Evolutionary conservation across 2,797 vertebrate species (phyloP), one percentile per base, ranked within the genome.

Genomic region (Diceros bicornis): DNA sequence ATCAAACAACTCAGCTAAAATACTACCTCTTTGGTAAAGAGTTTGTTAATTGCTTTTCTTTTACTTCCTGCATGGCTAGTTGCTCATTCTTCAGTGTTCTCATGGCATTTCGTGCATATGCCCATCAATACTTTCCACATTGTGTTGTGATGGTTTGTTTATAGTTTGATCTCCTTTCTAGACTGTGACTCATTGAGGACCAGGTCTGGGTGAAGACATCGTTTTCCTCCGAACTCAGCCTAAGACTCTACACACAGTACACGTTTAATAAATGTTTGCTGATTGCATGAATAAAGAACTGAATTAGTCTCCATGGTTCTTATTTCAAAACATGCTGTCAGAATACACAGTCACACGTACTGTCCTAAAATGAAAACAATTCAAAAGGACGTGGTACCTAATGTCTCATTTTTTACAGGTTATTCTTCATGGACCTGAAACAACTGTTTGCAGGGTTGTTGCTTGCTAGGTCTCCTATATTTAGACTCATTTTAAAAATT

Each of bases 401-500:
- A 74, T 64, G 52, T 92, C 61, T 84, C 47, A 14, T 16, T 37
- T 74, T 89, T 92, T 88, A 68, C 47, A 84, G 64, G 37, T 59
- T 61, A 18, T 64, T 88, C 57, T 13, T 79, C n/a, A 37, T 55
- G 69, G 44, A 68, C 95, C 89, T 82, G 83, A 93, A 95, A 81
- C 44, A 94, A 50, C 52, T 44, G 0, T 55, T 57, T 7, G 41
- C 1, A 71, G 18, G 20, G 86, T 52, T 52, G 84, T 78, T 92
- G 71, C 77, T 92, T 85, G 62, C 57, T 92, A 90, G 90, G 57
- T 77, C 62, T 77, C 37, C 81, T 90, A 90, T 97, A 95, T 95
- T 95, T 90, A 97, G 94, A 89, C 20, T 95, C 89, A 68, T 72
- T 96, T 96, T 90, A 92, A 96, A 79, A 94, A 90, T 97, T 98